Base-by-base conservation (phyloP, 64 coral and sea anemone species). In the Dendrophyllia cribrosa region DNA sequence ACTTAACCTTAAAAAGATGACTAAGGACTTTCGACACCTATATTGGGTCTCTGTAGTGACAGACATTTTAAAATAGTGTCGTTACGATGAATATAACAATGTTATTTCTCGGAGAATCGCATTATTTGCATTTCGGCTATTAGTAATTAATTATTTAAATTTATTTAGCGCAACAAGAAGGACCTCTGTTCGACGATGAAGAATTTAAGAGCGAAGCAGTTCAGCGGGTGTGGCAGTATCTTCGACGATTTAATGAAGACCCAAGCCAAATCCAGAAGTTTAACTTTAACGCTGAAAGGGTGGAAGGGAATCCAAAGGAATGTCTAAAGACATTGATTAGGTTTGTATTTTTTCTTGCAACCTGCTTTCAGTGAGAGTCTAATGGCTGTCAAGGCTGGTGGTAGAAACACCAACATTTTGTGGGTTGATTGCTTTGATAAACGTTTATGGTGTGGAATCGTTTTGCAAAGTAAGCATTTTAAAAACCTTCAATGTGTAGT, bases 221-320 rank as follows among this genome's bases (percentile, higher is more conserved):
- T 17, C 88, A 95, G 56, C 88, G 93, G 44, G 93, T 87, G 15
- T 95, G 63, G 43, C 73, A 86, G 66, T 95, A 95, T 49, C 43
- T 95, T 68, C 74, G 56, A 53, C 73, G 62, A 16, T 87, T 51
- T 59, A 79, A 76, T 20, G 4, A 46, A 75, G 88, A 83, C 0
- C 90, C 78, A 44, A 17, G 62, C 9, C 25, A 80, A 10, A 82
- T 92, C 46, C 79, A 92, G 9, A 11, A 92, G 5, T 92, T 92
- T 67, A 4, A 92, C 52, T 92, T 86, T 65, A 64, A 90, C 16
- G 48, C 76, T 47, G 3, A 23, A 43, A 71, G 17, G 9, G 5
- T 9, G 20, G 77, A 34, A 58, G 81, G 43, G 3, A 82, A 13
- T 68, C 74, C 51, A 15, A 51, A 4, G n/a, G 49, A 86, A 56